phyloP scores from a whole-genome alignment of 1,140 invertebrate species.

The Drosophila ambigua region DNA sequence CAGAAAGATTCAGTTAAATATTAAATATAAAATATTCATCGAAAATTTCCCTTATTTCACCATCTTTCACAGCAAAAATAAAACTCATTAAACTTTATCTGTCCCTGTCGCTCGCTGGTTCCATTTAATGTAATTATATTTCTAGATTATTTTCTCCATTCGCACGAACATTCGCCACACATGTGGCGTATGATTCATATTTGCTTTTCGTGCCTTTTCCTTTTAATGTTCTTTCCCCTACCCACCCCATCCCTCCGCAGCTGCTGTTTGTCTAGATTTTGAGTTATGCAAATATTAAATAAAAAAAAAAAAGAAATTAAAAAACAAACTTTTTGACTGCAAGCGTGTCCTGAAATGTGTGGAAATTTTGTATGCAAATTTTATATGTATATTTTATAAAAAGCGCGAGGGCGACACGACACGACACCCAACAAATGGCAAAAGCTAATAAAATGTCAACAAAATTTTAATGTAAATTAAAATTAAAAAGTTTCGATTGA shows the following conservation, averaged over 20 bases:
- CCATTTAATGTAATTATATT: slow-evolving; percentile 30
- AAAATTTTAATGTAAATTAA: slow-evolving; percentile 75
- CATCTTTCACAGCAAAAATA: too few relatives aligned
- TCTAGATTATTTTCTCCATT: slow-evolving; percentile 36
- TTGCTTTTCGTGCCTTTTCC: slow-evolving; percentile 66
- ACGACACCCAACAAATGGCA: slow-evolving; percentile 34
- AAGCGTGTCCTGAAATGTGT: slow-evolving; percentile 24
- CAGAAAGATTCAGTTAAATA: too few relatives aligned
- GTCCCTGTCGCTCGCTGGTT: not conserved
- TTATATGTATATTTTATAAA: slow-evolving; percentile 23
- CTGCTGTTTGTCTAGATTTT: slow-evolving; percentile 52
- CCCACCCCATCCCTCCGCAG: not conserved
- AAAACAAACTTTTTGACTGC: slow-evolving; percentile 32
- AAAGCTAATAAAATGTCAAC: slow-evolving; percentile 32
- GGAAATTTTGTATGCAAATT: slow-evolving; percentile 47
- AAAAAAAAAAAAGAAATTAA: slow-evolving; percentile 2
- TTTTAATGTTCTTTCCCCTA: slow-evolving; percentile 50
- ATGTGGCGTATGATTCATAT: slow-evolving; percentile 77
- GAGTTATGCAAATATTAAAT: slow-evolving; percentile 65
- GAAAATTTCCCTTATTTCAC: too few relatives aligned
- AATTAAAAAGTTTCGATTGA: slow-evolving; percentile 74
- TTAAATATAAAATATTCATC: too few relatives aligned
- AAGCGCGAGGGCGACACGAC: slow-evolving; percentile 10
- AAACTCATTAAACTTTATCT: slow-evolving; percentile 26
- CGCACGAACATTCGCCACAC: slow-evolving; percentile 53